Evolutionary conservation across 2,113 vertebrate species (phyloP).

Genomic region (Hirundichthys speculiger): DNA sequence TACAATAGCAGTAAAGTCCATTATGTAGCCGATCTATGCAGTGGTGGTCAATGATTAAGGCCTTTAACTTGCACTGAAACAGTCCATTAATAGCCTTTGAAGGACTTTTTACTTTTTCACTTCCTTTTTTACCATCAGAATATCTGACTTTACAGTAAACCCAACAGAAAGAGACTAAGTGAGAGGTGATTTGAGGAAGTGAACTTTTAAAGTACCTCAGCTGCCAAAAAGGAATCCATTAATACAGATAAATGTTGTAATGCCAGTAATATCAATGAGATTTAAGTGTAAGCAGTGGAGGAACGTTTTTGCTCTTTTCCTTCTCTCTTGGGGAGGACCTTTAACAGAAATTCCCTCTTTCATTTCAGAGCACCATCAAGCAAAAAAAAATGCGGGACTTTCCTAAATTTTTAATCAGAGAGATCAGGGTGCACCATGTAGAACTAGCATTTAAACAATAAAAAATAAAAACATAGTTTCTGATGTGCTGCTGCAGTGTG

Average conservation of each 20-base stretch:
- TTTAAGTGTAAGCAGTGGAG: background rate
- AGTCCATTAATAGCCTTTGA: conserved; percentile 22
- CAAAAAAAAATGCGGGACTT: background rate
- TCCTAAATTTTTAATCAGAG: no score
- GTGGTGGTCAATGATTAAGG: background rate
- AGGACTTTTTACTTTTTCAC: conserved; percentile 34
- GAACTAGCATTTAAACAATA: no score
- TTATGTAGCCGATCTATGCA: background rate
- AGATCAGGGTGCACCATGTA: no score
- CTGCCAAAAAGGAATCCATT: background rate
- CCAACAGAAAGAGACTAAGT: background rate
- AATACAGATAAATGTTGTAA: background rate
- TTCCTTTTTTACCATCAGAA: conserved; percentile 50
- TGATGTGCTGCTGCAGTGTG: no score
- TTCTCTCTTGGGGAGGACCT: no score
- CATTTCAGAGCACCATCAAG: background rate
- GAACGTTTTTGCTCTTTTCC: background rate
- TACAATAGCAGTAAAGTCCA: background rate
- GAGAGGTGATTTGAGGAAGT: conserved; percentile 3
- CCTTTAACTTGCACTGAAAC: conserved; percentile 20
- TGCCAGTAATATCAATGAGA: background rate
- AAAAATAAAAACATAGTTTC: no score
- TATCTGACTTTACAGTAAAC: conserved; percentile 55
- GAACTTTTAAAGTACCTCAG: background rate
- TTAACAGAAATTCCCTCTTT: conserved; percentile 7